Base-by-base conservation (phyloP, 2,113 vertebrate species). In the Dipodomys stephensi region DNA sequence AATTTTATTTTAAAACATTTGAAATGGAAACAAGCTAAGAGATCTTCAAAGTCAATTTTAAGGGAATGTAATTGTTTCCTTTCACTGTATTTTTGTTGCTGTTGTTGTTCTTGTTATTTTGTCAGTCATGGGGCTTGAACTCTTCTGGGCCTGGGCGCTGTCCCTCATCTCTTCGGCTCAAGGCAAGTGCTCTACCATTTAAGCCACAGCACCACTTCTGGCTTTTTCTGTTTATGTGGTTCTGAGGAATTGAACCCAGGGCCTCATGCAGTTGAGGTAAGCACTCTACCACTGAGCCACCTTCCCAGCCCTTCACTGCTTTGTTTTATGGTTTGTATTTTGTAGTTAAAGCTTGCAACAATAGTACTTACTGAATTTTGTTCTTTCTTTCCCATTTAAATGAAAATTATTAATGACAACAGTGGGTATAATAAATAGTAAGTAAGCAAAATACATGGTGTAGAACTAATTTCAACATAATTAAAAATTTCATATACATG, bases 1-100 rank as follows among this genome's bases (percentile, higher is more conserved):
- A 92, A 90, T 86, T 93, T 80, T 90, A 90, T 86, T 93, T 80
- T 90, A 86, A n/a, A 93, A 79, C 9, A 92, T 72, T 67, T 87
- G 35, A 92, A 93, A 89, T 83, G 77, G 28, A 7, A 83, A 73
- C 5, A 92, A 79, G 57, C 25, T 73, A 76, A 5, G 19, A 84
- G 4, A 91, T 87, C 19, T 76, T 93, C 27, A 92, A 94, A 89
- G 28, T 81, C 85, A 84, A 82, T 4, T 87, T 91, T 86, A 94
- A 88, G 20, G 65, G 80, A 84, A 60, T 68, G 53, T 65, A 92
- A 81, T 90, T 92, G 53, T 81, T 90, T 95, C 94, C 60, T 94
- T 87, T 39, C 74, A 25, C 18, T 60, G 57, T 87, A 39, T 39
- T 39, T 39, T 39, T 39, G 39, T 39, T 39, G 39, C 39, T 39